Evolutionary conservation across 2,888 invertebrate genomes (phyloP).

Genomic region (Drosophila sordidula): DNA sequence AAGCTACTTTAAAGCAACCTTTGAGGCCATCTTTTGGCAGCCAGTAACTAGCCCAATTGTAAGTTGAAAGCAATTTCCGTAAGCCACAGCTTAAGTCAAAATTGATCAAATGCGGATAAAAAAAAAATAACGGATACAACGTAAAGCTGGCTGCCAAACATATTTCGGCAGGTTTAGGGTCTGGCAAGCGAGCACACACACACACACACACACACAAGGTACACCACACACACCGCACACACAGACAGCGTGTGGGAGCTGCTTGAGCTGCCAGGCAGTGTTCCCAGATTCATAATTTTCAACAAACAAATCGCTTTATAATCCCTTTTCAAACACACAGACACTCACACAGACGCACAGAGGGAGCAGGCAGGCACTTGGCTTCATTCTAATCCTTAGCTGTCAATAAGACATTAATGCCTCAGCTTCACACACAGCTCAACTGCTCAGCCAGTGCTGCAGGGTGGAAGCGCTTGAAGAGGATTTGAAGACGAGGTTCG

Average conservation of each 20-base stretch:
- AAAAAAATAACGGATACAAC: constrained; percentile 9
- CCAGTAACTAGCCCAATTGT: constrained; percentile 33
- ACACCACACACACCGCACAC: constrained; percentile 22
- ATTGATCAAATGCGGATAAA: constrained; percentile 57
- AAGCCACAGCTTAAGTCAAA: constrained; percentile 62
- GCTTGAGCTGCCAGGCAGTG: constrained; percentile 40
- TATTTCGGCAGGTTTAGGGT: constrained; percentile 44
- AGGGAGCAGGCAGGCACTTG: constrained; percentile 56
- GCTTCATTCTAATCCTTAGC: constrained; percentile 73
- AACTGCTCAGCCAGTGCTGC: constrained; percentile 27
- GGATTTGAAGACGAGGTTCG: constrained; percentile 28
- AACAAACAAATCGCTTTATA: constrained; percentile 79
- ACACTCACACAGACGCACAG: constrained; percentile 2
- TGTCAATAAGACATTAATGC: constrained; percentile 79
- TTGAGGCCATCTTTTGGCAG: constrained; percentile 1
- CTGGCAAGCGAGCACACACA: constrained; percentile 21
- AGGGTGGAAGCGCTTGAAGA: constrained; percentile 32
- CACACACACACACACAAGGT: constrained; percentile 9
- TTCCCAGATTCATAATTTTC: constrained; percentile 76
- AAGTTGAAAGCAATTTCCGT: constrained; percentile 47
- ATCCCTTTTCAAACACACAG: constrained; percentile 73
- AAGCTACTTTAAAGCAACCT: constrained; percentile 9
- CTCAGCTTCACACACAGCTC: constrained; percentile 61
- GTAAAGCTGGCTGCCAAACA: constrained; percentile 35
- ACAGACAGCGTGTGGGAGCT: constrained; percentile 72